A percentile compares a stretch with the other conserved stretches of the same genome.
Evolutionary conservation across 2,888 invertebrate species (phyloP).

Genomic region (Thecophora atra): DNA sequence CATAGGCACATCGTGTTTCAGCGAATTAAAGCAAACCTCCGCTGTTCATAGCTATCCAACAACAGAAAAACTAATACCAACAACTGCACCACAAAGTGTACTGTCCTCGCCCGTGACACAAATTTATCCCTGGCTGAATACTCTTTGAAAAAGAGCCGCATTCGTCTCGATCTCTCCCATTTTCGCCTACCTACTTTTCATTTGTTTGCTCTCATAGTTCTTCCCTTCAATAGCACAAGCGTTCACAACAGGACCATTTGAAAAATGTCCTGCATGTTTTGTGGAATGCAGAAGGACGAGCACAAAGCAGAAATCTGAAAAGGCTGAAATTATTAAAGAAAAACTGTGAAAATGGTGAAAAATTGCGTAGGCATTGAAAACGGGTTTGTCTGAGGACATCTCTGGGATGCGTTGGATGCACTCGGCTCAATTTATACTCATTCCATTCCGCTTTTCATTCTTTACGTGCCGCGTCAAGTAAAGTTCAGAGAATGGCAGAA

Average conservation of each 20-base stretch:
- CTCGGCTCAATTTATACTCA: too few relatives aligned
- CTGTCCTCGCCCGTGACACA: neutral
- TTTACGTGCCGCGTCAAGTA: too few relatives aligned
- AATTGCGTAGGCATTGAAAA: conserved; percentile 20
- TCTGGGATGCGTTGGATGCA: too few relatives aligned
- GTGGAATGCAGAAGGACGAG: neutral
- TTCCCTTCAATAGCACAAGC: neutral
- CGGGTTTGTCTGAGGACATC: too few relatives aligned
- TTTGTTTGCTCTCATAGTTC: neutral
- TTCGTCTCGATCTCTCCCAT: neutral
- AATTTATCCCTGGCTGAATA: neutral
- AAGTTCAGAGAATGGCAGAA: too few relatives aligned
- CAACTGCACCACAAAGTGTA: neutral
- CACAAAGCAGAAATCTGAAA: neutral
- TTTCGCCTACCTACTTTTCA: neutral
- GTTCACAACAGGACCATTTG: conserved; percentile 7
- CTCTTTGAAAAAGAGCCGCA: neutral
- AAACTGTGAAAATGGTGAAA: conserved; percentile 16
- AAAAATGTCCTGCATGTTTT: conserved; percentile 16
- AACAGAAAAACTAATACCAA: neutral
- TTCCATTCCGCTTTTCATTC: too few relatives aligned
- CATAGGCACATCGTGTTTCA: neutral
- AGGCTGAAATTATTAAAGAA: neutral
- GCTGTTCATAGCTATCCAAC: neutral
- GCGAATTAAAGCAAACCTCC: conserved; percentile 7